Conservation (phyloP, 2,113 vertebrate species). For the Cyrtonyx montezumae region DNA sequence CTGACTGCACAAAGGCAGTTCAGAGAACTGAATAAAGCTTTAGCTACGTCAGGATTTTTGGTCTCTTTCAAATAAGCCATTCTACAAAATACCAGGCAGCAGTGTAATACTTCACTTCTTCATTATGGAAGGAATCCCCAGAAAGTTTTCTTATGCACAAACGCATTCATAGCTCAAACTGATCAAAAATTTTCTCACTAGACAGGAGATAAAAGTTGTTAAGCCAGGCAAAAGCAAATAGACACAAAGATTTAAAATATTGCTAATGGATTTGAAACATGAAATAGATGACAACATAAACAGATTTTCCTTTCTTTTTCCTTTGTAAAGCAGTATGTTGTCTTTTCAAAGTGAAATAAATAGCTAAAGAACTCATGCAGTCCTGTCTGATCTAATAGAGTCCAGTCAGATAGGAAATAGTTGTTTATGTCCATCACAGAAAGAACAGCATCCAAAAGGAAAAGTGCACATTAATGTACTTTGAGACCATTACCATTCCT, state of each 20-base stretch:
- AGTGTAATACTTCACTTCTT: not conserved
- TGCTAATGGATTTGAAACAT: not conserved
- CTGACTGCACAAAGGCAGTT: slow-evolving; percentile 11
- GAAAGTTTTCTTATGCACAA: not conserved
- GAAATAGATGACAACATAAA: not conserved
- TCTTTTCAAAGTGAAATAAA: not conserved
- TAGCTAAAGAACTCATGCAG: not conserved
- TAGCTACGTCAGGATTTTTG: slow-evolving; percentile 40
- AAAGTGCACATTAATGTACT: not conserved
- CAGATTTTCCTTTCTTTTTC: not conserved
- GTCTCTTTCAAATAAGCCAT: not conserved
- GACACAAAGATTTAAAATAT: not conserved
- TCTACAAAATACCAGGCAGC: slow-evolving; percentile 24
- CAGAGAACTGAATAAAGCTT: slow-evolving; percentile 23
- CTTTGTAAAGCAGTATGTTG: not conserved
- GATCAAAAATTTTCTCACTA: not conserved
- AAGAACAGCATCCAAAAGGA: not conserved
- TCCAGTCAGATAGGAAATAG: not conserved
- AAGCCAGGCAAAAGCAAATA: not conserved
- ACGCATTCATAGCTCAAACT: not conserved
- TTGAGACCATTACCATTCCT: not conserved
- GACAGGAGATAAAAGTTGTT: not conserved
- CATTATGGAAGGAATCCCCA: not conserved
- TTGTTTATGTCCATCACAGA: not conserved
- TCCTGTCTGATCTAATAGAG: not conserved